Conservation (phyloP, 1,140 invertebrate species). For the Halictus rubicundus region DNA sequence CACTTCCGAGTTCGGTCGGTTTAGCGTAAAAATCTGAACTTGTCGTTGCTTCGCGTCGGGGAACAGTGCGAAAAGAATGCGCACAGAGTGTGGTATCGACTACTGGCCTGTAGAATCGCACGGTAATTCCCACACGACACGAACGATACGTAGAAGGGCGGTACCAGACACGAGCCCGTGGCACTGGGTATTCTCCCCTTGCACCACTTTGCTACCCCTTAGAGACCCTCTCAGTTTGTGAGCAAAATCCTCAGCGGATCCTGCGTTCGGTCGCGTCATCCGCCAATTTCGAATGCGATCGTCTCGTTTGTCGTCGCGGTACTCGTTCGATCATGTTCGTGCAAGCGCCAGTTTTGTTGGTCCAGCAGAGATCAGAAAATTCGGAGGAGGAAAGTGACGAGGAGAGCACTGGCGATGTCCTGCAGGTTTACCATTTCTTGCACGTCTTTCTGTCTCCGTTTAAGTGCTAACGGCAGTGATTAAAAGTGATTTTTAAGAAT, state of each 20-base stretch:
- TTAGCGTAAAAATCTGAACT: background rate
- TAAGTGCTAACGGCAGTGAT: too few species aligned
- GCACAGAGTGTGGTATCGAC: constrained; percentile 45
- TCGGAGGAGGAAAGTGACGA: constrained; percentile 74
- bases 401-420: constrained; percentile 71
- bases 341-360: constrained; percentile 64
- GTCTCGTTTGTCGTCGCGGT: background rate
- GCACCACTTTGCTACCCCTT: constrained; percentile 32
- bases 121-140: constrained; percentile 63
- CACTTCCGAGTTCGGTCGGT: too few species aligned
- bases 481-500: too few species aligned
- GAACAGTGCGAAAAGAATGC: background rate
- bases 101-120: constrained; percentile 41
- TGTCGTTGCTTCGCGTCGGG: background rate
- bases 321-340: constrained; percentile 72
- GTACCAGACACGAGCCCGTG: constrained; percentile 73
- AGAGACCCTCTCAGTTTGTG: constrained; percentile 9
- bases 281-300: background rate
- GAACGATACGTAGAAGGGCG: constrained; percentile 63
- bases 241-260: background rate
- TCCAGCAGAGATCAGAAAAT: constrained; percentile 68
- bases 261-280: background rate
- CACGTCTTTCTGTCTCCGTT: background rate
- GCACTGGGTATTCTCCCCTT: constrained; percentile 53
- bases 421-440: constrained; percentile 68